A percentile compares a stretch with the other conserved stretches of the same genome.
phyloP scores from a whole-genome alignment of 2,888 invertebrate genomes.

The Dione juno region DNA sequence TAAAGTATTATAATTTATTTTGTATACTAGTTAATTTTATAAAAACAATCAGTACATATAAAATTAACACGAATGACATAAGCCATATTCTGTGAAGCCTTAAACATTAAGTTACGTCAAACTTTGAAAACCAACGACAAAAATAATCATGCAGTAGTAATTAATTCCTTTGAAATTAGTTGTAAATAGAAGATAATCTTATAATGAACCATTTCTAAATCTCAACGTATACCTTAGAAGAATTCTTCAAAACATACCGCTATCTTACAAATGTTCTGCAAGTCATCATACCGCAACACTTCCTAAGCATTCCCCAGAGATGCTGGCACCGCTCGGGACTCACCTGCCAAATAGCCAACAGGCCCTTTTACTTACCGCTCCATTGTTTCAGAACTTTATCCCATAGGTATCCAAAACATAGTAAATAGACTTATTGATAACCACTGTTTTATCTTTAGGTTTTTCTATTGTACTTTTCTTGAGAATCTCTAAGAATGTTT shows the following conservation, averaged over 20 bases:
- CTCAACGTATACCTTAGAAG: slow-evolving; percentile 13
- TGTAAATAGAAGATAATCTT: background rate
- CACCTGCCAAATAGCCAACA: slow-evolving; percentile 70
- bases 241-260: slow-evolving; percentile 38
- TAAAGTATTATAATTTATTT: too few relatives aligned
- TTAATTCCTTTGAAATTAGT: background rate
- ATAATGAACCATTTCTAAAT: background rate
- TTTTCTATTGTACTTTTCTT: background rate
- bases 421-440: slow-evolving; percentile 1
- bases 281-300: slow-evolving; percentile 64
- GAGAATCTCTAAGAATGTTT: too few relatives aligned
- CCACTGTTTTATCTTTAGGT: background rate
- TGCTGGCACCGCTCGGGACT: slow-evolving; percentile 51
- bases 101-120: too few relatives aligned
- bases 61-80: too few relatives aligned
- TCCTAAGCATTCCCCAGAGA: slow-evolving; percentile 65
- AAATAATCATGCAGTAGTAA: background rate
- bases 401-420: slow-evolving; percentile 15
- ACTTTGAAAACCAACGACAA: too few relatives aligned
- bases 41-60: too few relatives aligned
- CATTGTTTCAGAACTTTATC: slow-evolving; percentile 52
- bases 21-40: too few relatives aligned
- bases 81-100: too few relatives aligned
- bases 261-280: slow-evolving; percentile 52
- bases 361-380: slow-evolving; percentile 67